A percentile compares a stretch with the other conserved stretches of the same genome.
phyloP scores from a whole-genome alignment of 2,888 invertebrate species.

The Ernsta delagoae region DNA sequence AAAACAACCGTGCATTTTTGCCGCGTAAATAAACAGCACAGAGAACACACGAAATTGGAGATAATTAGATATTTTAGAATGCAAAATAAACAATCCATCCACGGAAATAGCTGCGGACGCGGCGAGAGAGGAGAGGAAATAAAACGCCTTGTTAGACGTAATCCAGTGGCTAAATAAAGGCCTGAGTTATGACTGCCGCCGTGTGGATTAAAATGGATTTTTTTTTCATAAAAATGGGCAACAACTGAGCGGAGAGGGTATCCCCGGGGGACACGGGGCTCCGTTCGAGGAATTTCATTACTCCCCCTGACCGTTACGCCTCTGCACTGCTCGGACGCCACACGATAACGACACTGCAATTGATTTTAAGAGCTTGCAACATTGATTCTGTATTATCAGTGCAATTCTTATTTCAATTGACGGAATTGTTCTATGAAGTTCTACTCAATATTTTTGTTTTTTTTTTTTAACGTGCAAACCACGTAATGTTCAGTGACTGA shows the following conservation, averaged over 20 bases:
- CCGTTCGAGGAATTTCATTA: conserved; percentile 64
- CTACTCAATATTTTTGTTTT: background rate
- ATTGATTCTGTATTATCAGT: conserved; percentile 15
- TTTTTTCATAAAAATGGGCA: conserved; percentile 70
- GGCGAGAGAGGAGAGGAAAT: conserved; percentile 49
- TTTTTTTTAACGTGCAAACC: background rate
- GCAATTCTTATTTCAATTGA: background rate
- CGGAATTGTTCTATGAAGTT: background rate
- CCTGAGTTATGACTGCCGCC: conserved; percentile 61
- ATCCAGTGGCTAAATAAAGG: conserved; percentile 73
- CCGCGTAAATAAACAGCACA: conserved; percentile 17
- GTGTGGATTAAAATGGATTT: conserved; percentile 68
- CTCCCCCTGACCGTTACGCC: conserved; percentile 50
- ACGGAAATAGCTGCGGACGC: conserved; percentile 37
- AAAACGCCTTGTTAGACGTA: conserved; percentile 56
- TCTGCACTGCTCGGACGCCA: conserved; percentile 17
- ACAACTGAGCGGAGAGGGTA: conserved; percentile 59
- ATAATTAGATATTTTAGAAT: conserved; percentile 27
- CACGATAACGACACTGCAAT: conserved; percentile 27
- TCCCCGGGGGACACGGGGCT: conserved; percentile 57
- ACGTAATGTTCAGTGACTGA: no score
- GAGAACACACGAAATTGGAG: conserved; percentile 13
- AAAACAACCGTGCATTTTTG: background rate
- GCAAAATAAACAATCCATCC: conserved; percentile 30
- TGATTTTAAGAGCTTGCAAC: conserved; percentile 26